phyloP scores from a whole-genome alignment of 2,888 invertebrate genomes.

The Alcis repandata region DNA sequence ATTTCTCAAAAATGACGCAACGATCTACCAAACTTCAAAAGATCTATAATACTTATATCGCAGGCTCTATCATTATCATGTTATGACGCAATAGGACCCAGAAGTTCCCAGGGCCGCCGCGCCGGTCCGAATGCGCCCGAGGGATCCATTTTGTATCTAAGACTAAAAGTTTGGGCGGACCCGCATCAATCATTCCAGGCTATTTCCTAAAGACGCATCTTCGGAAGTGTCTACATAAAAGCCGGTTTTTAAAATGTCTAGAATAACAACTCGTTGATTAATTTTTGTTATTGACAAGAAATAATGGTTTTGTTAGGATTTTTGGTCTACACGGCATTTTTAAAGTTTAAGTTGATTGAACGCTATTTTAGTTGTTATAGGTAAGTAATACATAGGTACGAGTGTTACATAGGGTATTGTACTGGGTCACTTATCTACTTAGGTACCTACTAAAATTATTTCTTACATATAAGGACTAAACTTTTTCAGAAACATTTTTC shows the following conservation, averaged over 20 bases:
- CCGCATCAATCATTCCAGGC: slow-evolving; percentile 36
- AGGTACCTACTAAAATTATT: no score
- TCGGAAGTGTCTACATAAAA: slow-evolving; percentile 15
- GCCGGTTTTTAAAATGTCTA: slow-evolving; percentile 5
- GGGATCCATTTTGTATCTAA: slow-evolving; percentile 34
- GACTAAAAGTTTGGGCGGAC: slow-evolving; percentile 39
- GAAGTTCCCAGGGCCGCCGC: slow-evolving; percentile 23
- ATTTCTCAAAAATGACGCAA: slow-evolving; percentile 21
- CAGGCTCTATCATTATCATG: slow-evolving; percentile 28
- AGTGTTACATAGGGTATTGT: no score
- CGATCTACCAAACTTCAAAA: neutral
- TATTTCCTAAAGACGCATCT: slow-evolving; percentile 25
- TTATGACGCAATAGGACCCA: slow-evolving; percentile 31
- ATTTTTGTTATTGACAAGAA: slow-evolving; percentile 8
- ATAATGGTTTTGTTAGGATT: neutral
- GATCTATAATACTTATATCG: neutral
- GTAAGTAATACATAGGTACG: neutral
- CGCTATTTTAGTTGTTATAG: no score
- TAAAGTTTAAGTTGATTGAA: neutral
- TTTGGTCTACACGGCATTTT: neutral
- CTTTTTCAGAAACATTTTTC: no score
- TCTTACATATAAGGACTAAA: no score
- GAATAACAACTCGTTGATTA: slow-evolving; percentile 10
- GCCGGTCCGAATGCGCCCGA: slow-evolving; percentile 32
- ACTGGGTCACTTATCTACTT: no score